Evolutionary conservation across 2,797 vertebrate genomes (phyloP), one percentile per base, ranked within the genome.

Genomic region (Meriones psammophilus): DNA sequence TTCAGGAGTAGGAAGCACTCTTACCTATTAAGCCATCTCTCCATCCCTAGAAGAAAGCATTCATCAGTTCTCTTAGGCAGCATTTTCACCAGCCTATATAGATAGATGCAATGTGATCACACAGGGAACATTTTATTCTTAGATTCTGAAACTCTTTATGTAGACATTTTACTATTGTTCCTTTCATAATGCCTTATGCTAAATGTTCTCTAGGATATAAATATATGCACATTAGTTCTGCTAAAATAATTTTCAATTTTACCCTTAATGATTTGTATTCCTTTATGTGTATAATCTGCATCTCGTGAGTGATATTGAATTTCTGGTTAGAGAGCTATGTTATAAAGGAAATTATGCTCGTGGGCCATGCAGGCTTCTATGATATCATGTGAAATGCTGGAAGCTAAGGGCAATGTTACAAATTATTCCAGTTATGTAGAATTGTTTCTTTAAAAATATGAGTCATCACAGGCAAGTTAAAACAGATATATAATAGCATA

Each of bases 381-480:
- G 93, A 92, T 60, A 42, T 60, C 92, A 96, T 97, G 74, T 83
- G 92, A 95, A 73, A 28, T 39, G 28, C 60, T 97, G 71, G 74
- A 92, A 93, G 81, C 88, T 90, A 91, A 97, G 97, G 94, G 26
- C 56, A 97, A 46, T 83, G 95, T 97, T 91, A 95, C 96, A 96
- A 96, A 97, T 50, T 96, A 96, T 96, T 97, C 88, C 95, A 94
- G 96, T 78, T 96, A 95, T 88, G 77, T 4, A 95, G 66, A 0
- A 94, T 96, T 83, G 76, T 96, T 28, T 77, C 60, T 50, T 73
- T 5, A 94, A 4, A 36, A 96, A 91, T 94, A 83, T 98, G 93
- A 98, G 92, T 98, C 94, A 98, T 0, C 26, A 39, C 28, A 94
- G 90, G 96, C 96, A 98, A 98, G 95, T 97, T 98, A 92, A 98